These are phyloP conservation scores for Papilio polytes DNA, from an alignment of 1,140 invertebrate genomes.

Conservation along the genomic window DNA sequence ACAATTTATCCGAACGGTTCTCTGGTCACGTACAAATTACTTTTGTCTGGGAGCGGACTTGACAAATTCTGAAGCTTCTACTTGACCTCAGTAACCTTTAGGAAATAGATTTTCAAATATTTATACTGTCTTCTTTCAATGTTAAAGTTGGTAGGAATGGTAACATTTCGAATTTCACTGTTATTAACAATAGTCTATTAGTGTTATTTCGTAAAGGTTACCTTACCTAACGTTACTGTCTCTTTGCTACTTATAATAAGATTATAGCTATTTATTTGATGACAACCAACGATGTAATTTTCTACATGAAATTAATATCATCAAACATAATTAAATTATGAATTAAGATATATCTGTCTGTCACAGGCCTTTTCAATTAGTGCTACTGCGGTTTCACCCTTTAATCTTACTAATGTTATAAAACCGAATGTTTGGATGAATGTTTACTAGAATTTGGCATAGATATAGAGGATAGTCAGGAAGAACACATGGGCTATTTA, in stretches of 20 bases:
- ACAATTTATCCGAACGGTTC: slow-evolving; percentile 5
- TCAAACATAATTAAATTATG: background rate
- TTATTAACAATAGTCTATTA: background rate
- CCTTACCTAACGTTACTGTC: too few species aligned
- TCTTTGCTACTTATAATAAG: too few species aligned
- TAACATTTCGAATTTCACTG: background rate
- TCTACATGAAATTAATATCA: background rate
- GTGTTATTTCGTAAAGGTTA: background rate
- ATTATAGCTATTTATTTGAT: too few species aligned
- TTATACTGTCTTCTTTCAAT: background rate
- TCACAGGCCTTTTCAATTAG: background rate
- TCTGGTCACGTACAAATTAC: slow-evolving; percentile 32
- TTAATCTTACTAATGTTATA: too few species aligned
- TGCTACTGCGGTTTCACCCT: background rate
- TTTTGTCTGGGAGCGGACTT: slow-evolving; percentile 30
- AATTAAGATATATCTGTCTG: background rate
- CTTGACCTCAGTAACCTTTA: background rate
- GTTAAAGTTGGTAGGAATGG: background rate
- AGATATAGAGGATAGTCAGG: too few species aligned
- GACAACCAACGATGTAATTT: too few species aligned
- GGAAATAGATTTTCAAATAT: slow-evolving; percentile 8
- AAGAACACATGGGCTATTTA: too few species aligned
- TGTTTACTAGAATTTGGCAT: too few species aligned
- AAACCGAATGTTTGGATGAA: too few species aligned
- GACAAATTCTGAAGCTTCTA: slow-evolving; percentile 13